These are phyloP conservation scores for Megalurothrips usitatus DNA, from an alignment of 2,888 invertebrate species.

Conservation along the genomic window DNA sequence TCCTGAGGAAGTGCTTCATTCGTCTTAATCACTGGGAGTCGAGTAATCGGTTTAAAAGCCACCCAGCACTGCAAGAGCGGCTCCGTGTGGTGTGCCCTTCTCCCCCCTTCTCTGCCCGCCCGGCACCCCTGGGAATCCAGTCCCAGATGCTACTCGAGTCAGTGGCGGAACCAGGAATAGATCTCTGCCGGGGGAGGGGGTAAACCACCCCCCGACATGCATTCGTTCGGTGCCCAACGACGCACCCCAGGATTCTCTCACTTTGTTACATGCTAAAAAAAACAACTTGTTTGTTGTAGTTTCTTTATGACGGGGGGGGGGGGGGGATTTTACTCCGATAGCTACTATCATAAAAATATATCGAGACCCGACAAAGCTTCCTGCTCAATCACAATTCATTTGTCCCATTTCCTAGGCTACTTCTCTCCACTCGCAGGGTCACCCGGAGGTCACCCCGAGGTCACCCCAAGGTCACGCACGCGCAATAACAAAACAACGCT, in stretches of 20 bases:
- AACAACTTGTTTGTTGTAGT: too few relatives aligned
- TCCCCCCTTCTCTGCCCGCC: too few relatives aligned
- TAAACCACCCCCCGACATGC: too few relatives aligned
- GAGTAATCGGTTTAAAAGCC: conserved; percentile 18
- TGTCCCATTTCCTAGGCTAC: conserved; percentile 3
- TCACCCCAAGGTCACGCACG: too few relatives aligned
- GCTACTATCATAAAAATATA: conserved; percentile 16
- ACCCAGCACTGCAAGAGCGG: background rate
- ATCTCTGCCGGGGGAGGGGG: too few relatives aligned
- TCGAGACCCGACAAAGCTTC: background rate
- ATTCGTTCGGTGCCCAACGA: too few relatives aligned
- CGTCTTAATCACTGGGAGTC: background rate
- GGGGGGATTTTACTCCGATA: background rate
- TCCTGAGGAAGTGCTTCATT: conserved; percentile 11
- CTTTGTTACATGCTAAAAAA: background rate
- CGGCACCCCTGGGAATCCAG: too few relatives aligned
- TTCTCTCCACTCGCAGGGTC: background rate
- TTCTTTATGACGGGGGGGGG: too few relatives aligned
- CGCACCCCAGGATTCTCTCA: background rate
- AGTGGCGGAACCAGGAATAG: too few relatives aligned
- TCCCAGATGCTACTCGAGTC: too few relatives aligned
- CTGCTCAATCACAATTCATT: background rate
- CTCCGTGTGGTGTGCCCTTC: too few relatives aligned
- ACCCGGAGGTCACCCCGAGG: too few relatives aligned
- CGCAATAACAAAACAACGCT: background rate